Conservation (phyloP, 2,888 invertebrate species). For the Leptinotarsa haldemani region DNA sequence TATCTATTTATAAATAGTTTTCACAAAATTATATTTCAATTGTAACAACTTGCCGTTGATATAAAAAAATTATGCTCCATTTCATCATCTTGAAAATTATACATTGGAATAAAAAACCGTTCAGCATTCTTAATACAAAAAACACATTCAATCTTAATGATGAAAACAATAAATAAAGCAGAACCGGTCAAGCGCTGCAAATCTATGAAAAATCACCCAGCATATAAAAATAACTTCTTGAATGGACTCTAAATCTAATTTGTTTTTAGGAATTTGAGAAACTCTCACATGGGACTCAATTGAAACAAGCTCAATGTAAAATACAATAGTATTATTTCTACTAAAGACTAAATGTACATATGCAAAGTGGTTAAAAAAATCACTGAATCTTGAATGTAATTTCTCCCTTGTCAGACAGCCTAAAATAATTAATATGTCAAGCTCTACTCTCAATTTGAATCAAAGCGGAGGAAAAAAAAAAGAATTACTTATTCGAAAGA, state of each 20-base stretch:
- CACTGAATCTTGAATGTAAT: slow-evolving; percentile 1
- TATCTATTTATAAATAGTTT: slow-evolving; percentile 3
- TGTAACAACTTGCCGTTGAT: neutral
- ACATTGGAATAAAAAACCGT: neutral
- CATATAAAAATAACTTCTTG: slow-evolving; percentile 46
- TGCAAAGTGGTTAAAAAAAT: slow-evolving; percentile 33
- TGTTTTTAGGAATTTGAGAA: slow-evolving; percentile 36
- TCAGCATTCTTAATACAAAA: slow-evolving; percentile 2
- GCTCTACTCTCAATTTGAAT: too few species aligned
- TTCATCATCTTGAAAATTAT: neutral
- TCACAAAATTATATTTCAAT: neutral
- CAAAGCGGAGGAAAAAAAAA: too few species aligned
- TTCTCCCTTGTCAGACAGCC: neutral
- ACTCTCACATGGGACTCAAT: slow-evolving; percentile 30
- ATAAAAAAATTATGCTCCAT: neutral
- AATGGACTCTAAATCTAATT: slow-evolving; percentile 33
- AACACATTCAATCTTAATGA: slow-evolving; percentile 19
- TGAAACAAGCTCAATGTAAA: neutral
- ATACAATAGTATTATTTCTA: slow-evolving; percentile 30
- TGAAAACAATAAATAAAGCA: slow-evolving; percentile 30
- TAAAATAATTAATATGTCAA: neutral
- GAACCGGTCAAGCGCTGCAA: neutral
- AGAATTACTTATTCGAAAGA: too few species aligned
- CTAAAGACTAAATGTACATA: slow-evolving; percentile 44
- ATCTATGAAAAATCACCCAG: slow-evolving; percentile 36